These are phyloP conservation scores for Entelurus aequoreus DNA, from an alignment of 2,113 vertebrate species.

Conservation along the genomic window DNA sequence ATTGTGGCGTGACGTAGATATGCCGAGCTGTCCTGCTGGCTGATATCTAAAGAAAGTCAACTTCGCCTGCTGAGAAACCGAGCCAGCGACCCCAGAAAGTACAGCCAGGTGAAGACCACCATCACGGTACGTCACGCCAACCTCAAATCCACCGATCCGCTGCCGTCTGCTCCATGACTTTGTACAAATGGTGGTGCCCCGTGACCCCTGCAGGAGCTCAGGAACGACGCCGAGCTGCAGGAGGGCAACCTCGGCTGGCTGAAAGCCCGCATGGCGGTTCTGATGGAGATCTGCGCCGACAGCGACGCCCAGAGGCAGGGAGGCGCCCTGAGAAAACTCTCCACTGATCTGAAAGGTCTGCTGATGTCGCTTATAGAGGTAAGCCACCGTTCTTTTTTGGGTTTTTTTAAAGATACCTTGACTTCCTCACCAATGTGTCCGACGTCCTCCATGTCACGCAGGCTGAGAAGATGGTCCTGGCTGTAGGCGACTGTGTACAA, in stretches of 20 bases:
- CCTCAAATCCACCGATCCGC: background rate
- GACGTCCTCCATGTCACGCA: slow-evolving; percentile 40
- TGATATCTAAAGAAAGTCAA: slow-evolving; percentile 78
- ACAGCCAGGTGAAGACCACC: slow-evolving; percentile 74
- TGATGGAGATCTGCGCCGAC: slow-evolving; percentile 78
- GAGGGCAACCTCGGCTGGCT: slow-evolving; percentile 85
- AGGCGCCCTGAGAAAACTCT: slow-evolving; percentile 79
- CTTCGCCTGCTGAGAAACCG: slow-evolving; percentile 77
- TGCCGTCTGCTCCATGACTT: no score
- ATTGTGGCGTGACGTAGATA: slow-evolving; percentile 73
- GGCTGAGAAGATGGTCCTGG: slow-evolving; percentile 84
- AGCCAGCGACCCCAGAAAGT: slow-evolving; percentile 74
- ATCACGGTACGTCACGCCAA: slow-evolving; percentile 68
- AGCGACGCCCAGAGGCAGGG: slow-evolving; percentile 79
- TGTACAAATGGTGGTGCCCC: background rate
- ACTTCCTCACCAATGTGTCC: background rate
- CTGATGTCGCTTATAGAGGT: slow-evolving; percentile 81
- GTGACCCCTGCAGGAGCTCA: slow-evolving; percentile 75
- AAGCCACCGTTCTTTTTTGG: background rate
- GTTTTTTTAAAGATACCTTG: background rate
- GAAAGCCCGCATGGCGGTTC: slow-evolving; percentile 78
- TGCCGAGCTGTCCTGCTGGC: slow-evolving; percentile 82
- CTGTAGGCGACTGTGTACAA: slow-evolving; percentile 86
- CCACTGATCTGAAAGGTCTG: slow-evolving; percentile 80
- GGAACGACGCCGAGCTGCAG: slow-evolving; percentile 75